Conservation (phyloP, 92 coral and sea anemone species). For the Montipora capitata region DNA sequence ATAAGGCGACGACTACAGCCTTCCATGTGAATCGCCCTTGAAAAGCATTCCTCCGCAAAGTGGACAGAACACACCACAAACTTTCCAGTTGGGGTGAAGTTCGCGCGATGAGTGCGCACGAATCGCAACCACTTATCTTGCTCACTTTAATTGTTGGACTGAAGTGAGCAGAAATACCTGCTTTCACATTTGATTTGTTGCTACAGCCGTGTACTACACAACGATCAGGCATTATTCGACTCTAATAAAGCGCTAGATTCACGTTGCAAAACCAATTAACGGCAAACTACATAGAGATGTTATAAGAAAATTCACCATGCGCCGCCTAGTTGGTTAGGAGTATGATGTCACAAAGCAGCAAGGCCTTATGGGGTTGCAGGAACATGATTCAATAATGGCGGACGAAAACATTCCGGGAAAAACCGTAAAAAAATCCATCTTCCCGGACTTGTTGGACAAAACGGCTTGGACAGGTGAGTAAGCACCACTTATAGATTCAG, state of each 20-base stretch:
- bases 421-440: neutral
- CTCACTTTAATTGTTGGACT: slow-evolving; percentile 31
- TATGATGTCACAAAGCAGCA: slow-evolving; percentile 22
- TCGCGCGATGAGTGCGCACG: slow-evolving; percentile 37
- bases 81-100: slow-evolving; percentile 36
- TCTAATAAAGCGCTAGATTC: slow-evolving; percentile 10
- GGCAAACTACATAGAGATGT: slow-evolving; percentile 12
- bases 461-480: slow-evolving; percentile 1
- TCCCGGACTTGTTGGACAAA: neutral
- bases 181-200: slow-evolving; percentile 29
- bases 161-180: slow-evolving; percentile 36
- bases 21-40: slow-evolving; percentile 32
- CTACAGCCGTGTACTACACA: slow-evolving; percentile 57
- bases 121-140: slow-evolving; percentile 55
- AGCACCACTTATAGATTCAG: neutral
- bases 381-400: neutral
- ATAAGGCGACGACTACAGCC: slow-evolving; percentile 27
- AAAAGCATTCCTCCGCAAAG: slow-evolving; percentile 39
- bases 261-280: slow-evolving; percentile 6
- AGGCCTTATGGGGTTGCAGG: slow-evolving; percentile 12
- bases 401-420: too few species aligned
- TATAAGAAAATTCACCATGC: neutral
- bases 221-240: slow-evolving; percentile 32
- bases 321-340: slow-evolving; percentile 14
- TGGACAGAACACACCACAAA: slow-evolving; percentile 48